Conservation (phyloP, 2,113 vertebrate genomes). For the Pongo abelii region DNA sequence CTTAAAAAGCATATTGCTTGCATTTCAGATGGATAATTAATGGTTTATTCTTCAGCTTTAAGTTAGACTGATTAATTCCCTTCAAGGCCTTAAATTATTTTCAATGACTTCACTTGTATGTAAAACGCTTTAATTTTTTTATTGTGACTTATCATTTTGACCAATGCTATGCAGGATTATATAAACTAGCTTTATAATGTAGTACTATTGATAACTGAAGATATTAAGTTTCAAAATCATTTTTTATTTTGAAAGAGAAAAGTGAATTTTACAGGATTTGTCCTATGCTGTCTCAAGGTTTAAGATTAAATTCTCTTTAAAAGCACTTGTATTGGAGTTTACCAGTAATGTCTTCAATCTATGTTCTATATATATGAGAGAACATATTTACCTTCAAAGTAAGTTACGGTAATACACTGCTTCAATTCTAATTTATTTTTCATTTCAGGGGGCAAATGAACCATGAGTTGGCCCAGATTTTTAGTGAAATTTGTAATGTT, state of each 20-base stretch:
- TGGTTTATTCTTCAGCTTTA: slow-evolving; percentile 92
- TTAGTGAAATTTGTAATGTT: slow-evolving; percentile 82
- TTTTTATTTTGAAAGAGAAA: too few species aligned
- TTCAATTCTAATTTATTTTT: slow-evolving; percentile 88
- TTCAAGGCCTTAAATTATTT: slow-evolving; percentile 85
- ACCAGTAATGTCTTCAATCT: too few species aligned
- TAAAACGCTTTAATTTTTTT: slow-evolving; percentile 87
- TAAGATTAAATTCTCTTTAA: too few species aligned
- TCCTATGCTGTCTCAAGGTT: too few species aligned
- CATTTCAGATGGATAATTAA: slow-evolving; percentile 89
- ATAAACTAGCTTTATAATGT: too few species aligned
- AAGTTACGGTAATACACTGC: slow-evolving; percentile 86
- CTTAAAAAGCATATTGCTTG: slow-evolving; percentile 85
- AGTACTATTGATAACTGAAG: too few species aligned
- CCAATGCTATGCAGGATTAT: too few species aligned
- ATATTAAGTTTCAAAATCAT: too few species aligned
- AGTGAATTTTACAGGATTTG: too few species aligned
- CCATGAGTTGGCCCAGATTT: slow-evolving; percentile 86
- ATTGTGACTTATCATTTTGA: slow-evolving; percentile 92
- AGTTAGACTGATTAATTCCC: slow-evolving; percentile 88
- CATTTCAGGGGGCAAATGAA: slow-evolving; percentile 86
- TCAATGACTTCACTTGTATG: slow-evolving; percentile 92
- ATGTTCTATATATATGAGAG: slow-evolving; percentile 50
- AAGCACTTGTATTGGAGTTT: too few species aligned
- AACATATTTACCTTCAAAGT: slow-evolving; percentile 82